phyloP scores from a whole-genome alignment of 2,113 vertebrate genomes.

The Stictonetta naevosa region DNA sequence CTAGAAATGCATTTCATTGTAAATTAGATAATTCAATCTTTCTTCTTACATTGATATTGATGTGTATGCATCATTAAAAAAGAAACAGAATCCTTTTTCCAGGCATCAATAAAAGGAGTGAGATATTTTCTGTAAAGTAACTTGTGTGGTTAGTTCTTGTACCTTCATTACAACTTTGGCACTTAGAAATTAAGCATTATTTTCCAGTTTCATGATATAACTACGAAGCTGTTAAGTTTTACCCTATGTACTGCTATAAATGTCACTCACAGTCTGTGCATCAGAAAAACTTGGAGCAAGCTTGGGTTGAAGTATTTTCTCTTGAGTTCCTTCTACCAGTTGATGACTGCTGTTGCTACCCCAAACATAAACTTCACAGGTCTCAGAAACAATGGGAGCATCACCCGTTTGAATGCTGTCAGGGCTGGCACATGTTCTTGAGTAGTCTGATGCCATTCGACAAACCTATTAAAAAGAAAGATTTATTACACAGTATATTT shows the following conservation, averaged over 20 bases:
- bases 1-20: background rate
- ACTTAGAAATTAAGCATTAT: background rate
- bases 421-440: slow-evolving; percentile 93
- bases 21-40: background rate
- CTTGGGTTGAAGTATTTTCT: slow-evolving; percentile 88
- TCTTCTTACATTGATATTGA: background rate
- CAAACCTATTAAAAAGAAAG: slow-evolving; percentile 80
- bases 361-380: slow-evolving; percentile 94
- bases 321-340: slow-evolving; percentile 87
- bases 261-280: slow-evolving; percentile 84
- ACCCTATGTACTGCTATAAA: background rate
- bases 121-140: background rate
- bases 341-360: slow-evolving; percentile 90
- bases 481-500: background rate
- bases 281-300: slow-evolving; percentile 87
- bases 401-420: slow-evolving; percentile 95
- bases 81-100: background rate
- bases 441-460: slow-evolving; percentile 92
- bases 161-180: background rate
- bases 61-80: background rate
- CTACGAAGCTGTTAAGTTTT: background rate
- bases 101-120: background rate
- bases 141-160: background rate
- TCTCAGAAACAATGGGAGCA: slow-evolving; percentile 90
- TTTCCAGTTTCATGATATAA: background rate